Percentiles rank a stretch among this genome's conserved stretches.
phyloP scores from a whole-genome alignment of 2,113 vertebrate genomes.

The Marcusenius ussheri region DNA sequence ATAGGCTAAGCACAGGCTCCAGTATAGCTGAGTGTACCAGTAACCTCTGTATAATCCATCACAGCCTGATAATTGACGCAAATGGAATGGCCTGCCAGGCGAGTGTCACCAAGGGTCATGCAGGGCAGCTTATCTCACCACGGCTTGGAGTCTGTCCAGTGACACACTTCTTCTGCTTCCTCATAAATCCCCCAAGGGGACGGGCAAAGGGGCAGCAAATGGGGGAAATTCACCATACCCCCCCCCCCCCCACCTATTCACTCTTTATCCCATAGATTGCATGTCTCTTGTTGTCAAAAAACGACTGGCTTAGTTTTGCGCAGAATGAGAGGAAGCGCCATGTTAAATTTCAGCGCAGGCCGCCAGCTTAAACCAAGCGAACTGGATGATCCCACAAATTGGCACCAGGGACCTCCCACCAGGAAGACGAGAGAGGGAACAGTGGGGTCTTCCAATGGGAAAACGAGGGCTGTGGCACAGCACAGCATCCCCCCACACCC shows the following conservation, averaged over 20 bases:
- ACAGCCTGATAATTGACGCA: no score
- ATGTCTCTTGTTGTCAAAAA: not conserved
- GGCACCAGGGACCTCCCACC: not conserved
- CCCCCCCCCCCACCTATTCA: not conserved
- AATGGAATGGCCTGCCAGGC: constrained; percentile 1
- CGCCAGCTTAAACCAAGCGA: not conserved
- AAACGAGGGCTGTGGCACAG: not conserved
- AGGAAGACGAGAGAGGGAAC: not conserved
- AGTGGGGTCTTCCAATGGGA: constrained; percentile 2
- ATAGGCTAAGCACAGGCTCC: no score
- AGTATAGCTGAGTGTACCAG: no score
- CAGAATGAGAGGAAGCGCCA: not conserved
- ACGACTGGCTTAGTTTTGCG: not conserved
- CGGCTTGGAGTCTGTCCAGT: not conserved
- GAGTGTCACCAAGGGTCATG: not conserved
- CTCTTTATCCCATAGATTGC: not conserved
- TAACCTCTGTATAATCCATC: no score
- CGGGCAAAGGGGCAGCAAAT: not conserved
- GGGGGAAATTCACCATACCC: not conserved
- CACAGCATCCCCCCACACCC: not conserved
- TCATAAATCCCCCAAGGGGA: not conserved
- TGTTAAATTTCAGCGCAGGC: not conserved
- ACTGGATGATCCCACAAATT: not conserved
- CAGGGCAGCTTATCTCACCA: not conserved
- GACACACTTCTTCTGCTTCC: not conserved